phyloP scores from a whole-genome alignment of 2,888 invertebrate species.

The Andrena flavipes region DNA sequence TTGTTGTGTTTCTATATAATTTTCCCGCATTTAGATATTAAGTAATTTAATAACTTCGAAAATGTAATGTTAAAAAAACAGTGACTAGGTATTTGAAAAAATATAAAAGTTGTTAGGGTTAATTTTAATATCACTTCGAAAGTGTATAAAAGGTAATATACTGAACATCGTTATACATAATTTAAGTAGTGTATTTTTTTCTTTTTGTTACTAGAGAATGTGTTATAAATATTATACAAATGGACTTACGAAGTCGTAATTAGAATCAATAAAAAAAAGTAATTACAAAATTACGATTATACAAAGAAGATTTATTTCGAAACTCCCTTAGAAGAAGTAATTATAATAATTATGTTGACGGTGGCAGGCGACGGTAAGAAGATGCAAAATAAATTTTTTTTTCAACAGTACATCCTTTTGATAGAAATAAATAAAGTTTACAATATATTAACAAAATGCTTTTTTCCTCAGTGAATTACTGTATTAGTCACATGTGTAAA shows the following conservation, averaged over 20 bases:
- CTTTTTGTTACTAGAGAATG: slow-evolving; percentile 36
- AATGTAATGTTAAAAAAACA: slow-evolving; percentile 14
- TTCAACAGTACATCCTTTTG: no score
- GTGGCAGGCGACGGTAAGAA: no score
- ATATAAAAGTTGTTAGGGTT: slow-evolving; percentile 26
- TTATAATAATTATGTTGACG: slow-evolving; percentile 20
- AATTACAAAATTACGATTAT: slow-evolving; percentile 27
- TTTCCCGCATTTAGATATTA: slow-evolving; percentile 22
- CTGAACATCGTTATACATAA: slow-evolving; percentile 37
- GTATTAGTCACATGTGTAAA: no score
- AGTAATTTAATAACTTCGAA: slow-evolving; percentile 13
- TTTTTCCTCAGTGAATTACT: no score
- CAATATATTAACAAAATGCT: no score
- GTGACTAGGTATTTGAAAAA: slow-evolving; percentile 2
- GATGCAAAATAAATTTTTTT: no score
- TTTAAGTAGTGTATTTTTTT: slow-evolving; percentile 39
- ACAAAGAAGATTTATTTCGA: slow-evolving; percentile 38
- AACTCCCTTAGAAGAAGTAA: slow-evolving; percentile 16
- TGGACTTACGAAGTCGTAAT: slow-evolving; percentile 28
- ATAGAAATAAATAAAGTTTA: no score
- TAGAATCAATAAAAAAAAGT: slow-evolving; percentile 30
- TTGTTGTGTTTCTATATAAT: slow-evolving; percentile 8
- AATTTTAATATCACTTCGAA: slow-evolving; percentile 34
- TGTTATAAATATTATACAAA: slow-evolving; percentile 33
- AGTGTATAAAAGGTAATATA: slow-evolving; percentile 46